phyloP scores from a whole-genome alignment of 2,113 vertebrate genomes.

The Emydura subglobosa region DNA sequence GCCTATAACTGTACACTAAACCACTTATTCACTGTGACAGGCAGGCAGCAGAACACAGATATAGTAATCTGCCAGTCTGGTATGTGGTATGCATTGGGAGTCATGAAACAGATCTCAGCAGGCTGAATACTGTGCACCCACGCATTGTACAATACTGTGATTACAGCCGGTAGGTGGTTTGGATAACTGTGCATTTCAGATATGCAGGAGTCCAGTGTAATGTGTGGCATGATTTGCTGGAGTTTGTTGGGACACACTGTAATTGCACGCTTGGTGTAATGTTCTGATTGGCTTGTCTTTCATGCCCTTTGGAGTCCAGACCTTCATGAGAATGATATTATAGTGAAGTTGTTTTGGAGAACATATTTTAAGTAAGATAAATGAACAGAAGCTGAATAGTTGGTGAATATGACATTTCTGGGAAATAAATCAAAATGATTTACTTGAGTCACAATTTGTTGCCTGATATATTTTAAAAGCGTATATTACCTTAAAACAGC shows the following conservation, averaged over 20 bases:
- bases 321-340: slow-evolving; percentile 39
- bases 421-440: slow-evolving; percentile 69
- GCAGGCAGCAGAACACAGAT: slow-evolving; percentile 69
- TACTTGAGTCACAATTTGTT: slow-evolving; percentile 62
- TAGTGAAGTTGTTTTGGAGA: slow-evolving; percentile 53
- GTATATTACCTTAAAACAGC: slow-evolving; percentile 59
- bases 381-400: slow-evolving; percentile 59
- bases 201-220: slow-evolving; percentile 76
- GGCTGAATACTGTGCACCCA: slow-evolving; percentile 73
- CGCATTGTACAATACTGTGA: slow-evolving; percentile 69
- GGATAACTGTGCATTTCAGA: slow-evolving; percentile 64
- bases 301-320: slow-evolving; percentile 43
- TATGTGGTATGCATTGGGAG: slow-evolving; percentile 54
- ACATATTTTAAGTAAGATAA: slow-evolving; percentile 50
- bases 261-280: slow-evolving; percentile 69
- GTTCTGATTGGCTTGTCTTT: slow-evolving; percentile 70
- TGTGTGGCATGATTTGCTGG: slow-evolving; percentile 72
- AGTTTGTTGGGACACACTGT: slow-evolving; percentile 68
- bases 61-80: slow-evolving; percentile 73
- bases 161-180: slow-evolving; percentile 75
- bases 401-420: slow-evolving; percentile 44
- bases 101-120: slow-evolving; percentile 72
- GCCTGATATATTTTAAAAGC: slow-evolving; percentile 55
- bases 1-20: slow-evolving; percentile 44
- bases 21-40: slow-evolving; percentile 52